Evolutionary conservation across 1,140 invertebrate species (phyloP), one percentile per base, ranked within the genome.

Genomic region (Anoplolepis gracilipes): DNA sequence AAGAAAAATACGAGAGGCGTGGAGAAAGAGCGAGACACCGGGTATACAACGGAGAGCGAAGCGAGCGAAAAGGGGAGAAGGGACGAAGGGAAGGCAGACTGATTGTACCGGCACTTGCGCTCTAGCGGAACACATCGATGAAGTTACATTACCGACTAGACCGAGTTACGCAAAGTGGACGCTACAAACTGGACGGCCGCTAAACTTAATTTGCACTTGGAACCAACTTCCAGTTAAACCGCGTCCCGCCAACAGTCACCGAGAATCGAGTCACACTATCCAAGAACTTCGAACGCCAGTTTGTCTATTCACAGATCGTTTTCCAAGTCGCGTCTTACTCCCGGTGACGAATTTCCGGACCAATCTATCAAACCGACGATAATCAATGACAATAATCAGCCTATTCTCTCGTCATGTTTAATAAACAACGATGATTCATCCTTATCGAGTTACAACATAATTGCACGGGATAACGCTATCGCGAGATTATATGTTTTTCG

Each of bases 111-210:
- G 92, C 92, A 93, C 92, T 93, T 93, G 92, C 42, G 42, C 91
- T 92, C 92, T 92, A 91, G 91, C 93, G 93, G 93, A 94, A 94
- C 93, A 94, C 94, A 94, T 94, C 93, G 93, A 94, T 93, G 93
- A 94, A 94, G 94, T 94, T 94, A 93, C 92, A 94, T 94, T 94
- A 94, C 93, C 91, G 93, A 93, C 91, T 92, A 93, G 92, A 94
- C 90, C 92, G 93, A 94, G 93, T 94, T 94, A 94, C 93, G 93
- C 94, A 94, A 94, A 94, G 93, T 94, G 93, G 92, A 92, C 92
- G 91, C 91, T 93, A 88, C 92, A 94, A 93, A 93, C 93, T 93
- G 92, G 92, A 92, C 91, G 79, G 86, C 87, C 88, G 84, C 91
- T 92, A 93, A 94, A 94, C 92, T 94, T 93, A 92, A 92, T 94